A percentile compares a stretch with the other conserved stretches of the same genome.
Conservation (phyloP, 1,140 invertebrate genomes). For the Zelostemma sp. region DNA sequence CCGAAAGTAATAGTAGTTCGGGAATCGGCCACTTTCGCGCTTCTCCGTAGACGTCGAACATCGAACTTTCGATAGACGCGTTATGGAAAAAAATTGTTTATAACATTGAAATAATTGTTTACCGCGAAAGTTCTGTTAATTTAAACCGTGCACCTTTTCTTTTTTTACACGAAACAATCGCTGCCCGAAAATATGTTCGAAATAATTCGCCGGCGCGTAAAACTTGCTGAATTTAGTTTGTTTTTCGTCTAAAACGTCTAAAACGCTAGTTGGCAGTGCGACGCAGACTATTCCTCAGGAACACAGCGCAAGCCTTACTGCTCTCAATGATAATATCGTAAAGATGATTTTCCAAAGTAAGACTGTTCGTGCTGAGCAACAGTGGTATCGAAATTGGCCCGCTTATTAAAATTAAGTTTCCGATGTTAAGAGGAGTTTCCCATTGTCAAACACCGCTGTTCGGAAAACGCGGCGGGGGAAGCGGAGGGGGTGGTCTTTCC, state of each 20-base stretch:
- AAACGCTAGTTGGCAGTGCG: not conserved
- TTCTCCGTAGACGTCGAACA: no score
- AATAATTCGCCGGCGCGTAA: no score
- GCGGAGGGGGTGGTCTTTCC: constrained; percentile 74
- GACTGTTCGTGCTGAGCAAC: constrained; percentile 51
- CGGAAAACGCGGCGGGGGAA: constrained; percentile 78
- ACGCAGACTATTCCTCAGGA: constrained; percentile 58
- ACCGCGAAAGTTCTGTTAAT: no score
- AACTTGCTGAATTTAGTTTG: not conserved
- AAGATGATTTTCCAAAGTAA: constrained; percentile 68
- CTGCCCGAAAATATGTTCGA: no score
- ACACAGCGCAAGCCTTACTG: constrained; percentile 71
- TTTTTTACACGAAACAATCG: no score
- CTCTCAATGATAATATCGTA: constrained; percentile 67
- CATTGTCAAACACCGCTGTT: constrained; percentile 79
- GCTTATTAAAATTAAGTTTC: constrained; percentile 60
- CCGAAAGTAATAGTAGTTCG: no score
- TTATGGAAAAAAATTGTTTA: no score
- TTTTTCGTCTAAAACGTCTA: not conserved
- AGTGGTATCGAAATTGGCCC: constrained; percentile 58
- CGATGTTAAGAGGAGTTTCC: constrained; percentile 72
- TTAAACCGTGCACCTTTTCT: no score
- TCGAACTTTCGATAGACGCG: no score
- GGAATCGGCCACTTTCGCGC: no score
- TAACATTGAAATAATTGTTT: no score